phyloP scores from a whole-genome alignment of 1,140 invertebrate genomes.

The Brachionus calyciflorus region DNA sequence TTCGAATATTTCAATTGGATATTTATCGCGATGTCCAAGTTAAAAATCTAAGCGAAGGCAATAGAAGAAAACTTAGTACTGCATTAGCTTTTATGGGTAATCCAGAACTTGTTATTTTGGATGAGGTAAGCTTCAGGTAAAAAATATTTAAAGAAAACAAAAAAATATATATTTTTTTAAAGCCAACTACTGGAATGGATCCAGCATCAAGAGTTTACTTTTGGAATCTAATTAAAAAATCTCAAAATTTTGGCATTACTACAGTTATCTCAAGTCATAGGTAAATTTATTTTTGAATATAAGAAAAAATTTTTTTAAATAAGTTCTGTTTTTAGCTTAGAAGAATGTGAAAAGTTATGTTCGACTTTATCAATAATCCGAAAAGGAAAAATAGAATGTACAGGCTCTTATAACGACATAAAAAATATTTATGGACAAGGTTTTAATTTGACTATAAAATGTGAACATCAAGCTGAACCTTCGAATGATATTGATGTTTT shows the following conservation, averaged over 20 bases:
- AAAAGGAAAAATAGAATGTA: conserved; percentile 62
- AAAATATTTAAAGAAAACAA: too few species aligned
- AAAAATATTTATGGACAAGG: conserved; percentile 61
- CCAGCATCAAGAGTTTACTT: conserved; percentile 50
- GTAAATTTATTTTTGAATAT: neutral
- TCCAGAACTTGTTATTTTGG: conserved; percentile 52
- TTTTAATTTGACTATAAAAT: conserved; percentile 58
- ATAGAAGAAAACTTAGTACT: conserved; percentile 88
- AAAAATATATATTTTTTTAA: conserved; percentile 48
- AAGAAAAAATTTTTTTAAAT: neutral
- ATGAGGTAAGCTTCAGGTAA: conserved; percentile 49
- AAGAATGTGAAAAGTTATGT: conserved; percentile 65
- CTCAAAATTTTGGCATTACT: conserved; percentile 24
- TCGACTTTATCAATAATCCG: conserved; percentile 63
- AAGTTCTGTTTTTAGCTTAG: conserved; percentile 57
- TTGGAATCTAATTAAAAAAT: conserved; percentile 39
- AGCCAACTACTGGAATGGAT: conserved; percentile 63
- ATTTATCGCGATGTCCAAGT: neutral
- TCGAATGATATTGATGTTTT: conserved; percentile 3
- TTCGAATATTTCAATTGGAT: neutral
- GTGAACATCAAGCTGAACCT: neutral
- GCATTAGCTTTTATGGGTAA: conserved; percentile 76
- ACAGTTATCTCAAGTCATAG: conserved; percentile 36
- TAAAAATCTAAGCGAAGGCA: conserved; percentile 65
- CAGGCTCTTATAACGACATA: conserved; percentile 61